These are phyloP conservation scores for Nesidiocoris tenuis DNA, from an alignment of 2,888 invertebrate genomes.

Conservation along the genomic window DNA sequence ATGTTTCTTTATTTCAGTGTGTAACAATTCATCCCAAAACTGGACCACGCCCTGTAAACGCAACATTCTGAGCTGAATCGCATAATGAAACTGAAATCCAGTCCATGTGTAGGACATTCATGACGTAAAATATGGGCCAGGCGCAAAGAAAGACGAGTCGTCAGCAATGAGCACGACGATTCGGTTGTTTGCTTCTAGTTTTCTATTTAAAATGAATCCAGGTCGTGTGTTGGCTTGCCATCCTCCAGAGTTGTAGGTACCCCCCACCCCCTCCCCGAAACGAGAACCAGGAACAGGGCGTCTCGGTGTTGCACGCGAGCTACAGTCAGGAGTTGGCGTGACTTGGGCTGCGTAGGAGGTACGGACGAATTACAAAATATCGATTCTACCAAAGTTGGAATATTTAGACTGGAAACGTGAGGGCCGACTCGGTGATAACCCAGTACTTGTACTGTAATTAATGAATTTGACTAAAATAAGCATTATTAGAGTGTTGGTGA, in stretches of 20 bases:
- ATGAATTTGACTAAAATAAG: too few relatives aligned
- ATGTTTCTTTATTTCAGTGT: too few relatives aligned
- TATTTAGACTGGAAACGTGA: not conserved
- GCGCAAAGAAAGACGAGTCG: not conserved
- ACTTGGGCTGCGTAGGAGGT: not conserved
- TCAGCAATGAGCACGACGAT: not conserved
- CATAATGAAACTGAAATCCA: not conserved
- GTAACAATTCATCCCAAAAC: too few relatives aligned
- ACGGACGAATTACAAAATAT: not conserved
- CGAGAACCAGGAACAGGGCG: not conserved
- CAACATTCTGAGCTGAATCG: too few relatives aligned
- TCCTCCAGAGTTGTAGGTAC: not conserved
- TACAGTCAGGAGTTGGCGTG: not conserved
- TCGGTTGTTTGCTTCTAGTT: not conserved
- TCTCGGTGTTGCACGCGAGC: not conserved
- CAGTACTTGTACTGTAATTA: too few relatives aligned
- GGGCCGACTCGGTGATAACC: too few relatives aligned
- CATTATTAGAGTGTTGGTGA: too few relatives aligned
- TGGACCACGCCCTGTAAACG: too few relatives aligned
- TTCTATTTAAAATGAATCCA: not conserved
- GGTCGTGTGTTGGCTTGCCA: not conserved
- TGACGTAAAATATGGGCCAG: not conserved
- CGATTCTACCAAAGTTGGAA: not conserved
- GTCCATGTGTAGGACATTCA: not conserved
- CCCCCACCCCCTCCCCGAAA: too few relatives aligned